Evolutionary conservation across 1,140 invertebrate genomes (phyloP).

Genomic region (Gryon sp.): DNA sequence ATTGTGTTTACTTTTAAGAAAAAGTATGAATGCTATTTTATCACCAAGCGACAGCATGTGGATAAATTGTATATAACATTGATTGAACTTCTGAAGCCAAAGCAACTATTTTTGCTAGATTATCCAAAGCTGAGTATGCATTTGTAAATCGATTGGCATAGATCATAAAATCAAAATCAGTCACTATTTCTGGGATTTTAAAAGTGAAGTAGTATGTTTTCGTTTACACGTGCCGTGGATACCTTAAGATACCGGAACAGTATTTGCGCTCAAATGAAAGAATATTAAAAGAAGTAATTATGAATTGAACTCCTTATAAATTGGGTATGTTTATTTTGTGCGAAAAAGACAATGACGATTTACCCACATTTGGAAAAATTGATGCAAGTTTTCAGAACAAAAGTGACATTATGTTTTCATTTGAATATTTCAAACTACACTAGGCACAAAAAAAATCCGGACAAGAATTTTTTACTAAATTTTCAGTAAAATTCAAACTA

Average conservation of each 20-base stretch:
- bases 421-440: slow-evolving; percentile 7
- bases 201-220: not conserved
- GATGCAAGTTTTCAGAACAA: slow-evolving; percentile 1
- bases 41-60: slow-evolving; percentile 8
- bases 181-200: not conserved
- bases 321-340: not conserved
- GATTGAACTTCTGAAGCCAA: slow-evolving; percentile 26
- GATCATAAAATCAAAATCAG: slow-evolving; percentile 32
- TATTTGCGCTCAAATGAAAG: not conserved
- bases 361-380: slow-evolving; percentile 7
- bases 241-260: not conserved
- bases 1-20: slow-evolving; percentile 26
- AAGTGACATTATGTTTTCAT: not conserved
- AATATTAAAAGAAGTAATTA: not conserved
- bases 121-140: slow-evolving; percentile 20
- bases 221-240: not conserved
- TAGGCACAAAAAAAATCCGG: no score
- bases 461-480: no score
- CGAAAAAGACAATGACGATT: slow-evolving; percentile 1
- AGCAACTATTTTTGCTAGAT: slow-evolving; percentile 30
- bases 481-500: no score
- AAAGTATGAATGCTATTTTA: slow-evolving; percentile 39
- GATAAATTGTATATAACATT: slow-evolving; percentile 29
- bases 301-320: slow-evolving; percentile 10
- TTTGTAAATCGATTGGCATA: slow-evolving; percentile 34